Percentiles rank a stretch among this genome's conserved stretches.
These are phyloP conservation scores for Crenuchus spilurus DNA, from an alignment of 2,797 vertebrate genomes.

Conservation along the genomic window DNA sequence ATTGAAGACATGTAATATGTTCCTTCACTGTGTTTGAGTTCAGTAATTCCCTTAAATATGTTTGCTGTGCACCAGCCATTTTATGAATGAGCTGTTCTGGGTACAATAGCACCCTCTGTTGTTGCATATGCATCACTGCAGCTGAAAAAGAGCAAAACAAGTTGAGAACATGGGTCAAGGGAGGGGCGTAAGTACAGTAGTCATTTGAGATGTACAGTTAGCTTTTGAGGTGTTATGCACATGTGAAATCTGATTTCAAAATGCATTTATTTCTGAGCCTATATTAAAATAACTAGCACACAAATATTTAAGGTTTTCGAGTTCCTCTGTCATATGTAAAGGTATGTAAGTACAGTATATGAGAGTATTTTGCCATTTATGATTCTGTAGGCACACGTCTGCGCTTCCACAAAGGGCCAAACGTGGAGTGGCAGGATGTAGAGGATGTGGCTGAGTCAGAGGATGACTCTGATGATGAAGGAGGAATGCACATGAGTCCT, in stretches of 20 bases:
- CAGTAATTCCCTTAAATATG: not conserved
- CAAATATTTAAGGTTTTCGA: not conserved
- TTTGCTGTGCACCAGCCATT: conserved; percentile 17
- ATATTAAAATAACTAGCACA: not conserved
- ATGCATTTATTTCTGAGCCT: not conserved
- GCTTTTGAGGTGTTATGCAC: not conserved
- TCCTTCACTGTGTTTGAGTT: not conserved
- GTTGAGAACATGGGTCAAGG: conserved; percentile 32
- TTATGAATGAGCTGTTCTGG: conserved; percentile 30
- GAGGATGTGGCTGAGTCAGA: conserved; percentile 89
- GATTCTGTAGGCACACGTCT: conserved; percentile 87
- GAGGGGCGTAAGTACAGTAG: conserved; percentile 17
- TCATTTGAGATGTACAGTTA: conserved; percentile 10
- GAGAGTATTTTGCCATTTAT: not conserved
- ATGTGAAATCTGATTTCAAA: not conserved
- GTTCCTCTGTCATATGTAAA: not conserved
- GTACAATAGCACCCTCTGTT: conserved; percentile 41
- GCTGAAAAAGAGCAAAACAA: conserved; percentile 40
- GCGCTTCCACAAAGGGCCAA: conserved; percentile 92
- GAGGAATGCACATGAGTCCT: conserved; percentile 68
- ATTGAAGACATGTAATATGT: not conserved
- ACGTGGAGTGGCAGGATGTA: conserved; percentile 93
- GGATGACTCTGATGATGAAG: conserved; percentile 85
- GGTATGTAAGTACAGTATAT: not conserved
- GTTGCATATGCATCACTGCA: conserved; percentile 23